Evolutionary conservation across 2,113 vertebrate genomes (phyloP).

Genomic region (Phodopus roborovskii): DNA sequence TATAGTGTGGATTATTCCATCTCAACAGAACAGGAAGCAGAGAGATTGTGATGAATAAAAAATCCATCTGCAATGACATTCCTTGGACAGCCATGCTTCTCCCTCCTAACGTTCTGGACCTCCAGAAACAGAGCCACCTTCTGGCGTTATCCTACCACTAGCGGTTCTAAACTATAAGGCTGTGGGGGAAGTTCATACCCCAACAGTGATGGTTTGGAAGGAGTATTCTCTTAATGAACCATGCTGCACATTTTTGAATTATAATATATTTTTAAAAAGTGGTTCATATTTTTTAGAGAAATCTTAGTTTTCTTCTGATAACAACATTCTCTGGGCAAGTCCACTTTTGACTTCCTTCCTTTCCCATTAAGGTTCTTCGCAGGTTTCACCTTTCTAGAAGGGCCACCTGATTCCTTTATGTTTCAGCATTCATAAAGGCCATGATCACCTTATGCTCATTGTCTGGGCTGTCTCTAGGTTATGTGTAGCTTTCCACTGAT

Average conservation of each 20-base stretch:
- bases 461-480: not conserved
- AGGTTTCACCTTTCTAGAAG: not conserved
- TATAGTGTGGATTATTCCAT: too few relatives aligned
- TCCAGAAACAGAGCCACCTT: not conserved
- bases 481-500: not conserved
- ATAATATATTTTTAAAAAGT: not conserved
- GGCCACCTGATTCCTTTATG: not conserved
- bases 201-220: not conserved
- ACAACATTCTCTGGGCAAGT: not conserved
- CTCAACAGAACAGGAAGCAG: not conserved
- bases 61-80: not conserved
- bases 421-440: not conserved
- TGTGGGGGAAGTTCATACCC: not conserved
- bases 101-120: too few relatives aligned
- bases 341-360: not conserved
- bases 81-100: not conserved
- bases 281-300: not conserved
- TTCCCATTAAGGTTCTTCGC: not conserved
- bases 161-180: not conserved
- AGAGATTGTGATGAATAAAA: not conserved
- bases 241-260: too few relatives aligned
- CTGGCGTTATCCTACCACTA: rapidly evolving
- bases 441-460: not conserved
- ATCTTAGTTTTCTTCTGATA: not conserved
- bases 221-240: not conserved